These are phyloP conservation scores for Smutsia temminckii DNA, from an alignment of 2,797 vertebrate species.

Conservation along the genomic window DNA sequence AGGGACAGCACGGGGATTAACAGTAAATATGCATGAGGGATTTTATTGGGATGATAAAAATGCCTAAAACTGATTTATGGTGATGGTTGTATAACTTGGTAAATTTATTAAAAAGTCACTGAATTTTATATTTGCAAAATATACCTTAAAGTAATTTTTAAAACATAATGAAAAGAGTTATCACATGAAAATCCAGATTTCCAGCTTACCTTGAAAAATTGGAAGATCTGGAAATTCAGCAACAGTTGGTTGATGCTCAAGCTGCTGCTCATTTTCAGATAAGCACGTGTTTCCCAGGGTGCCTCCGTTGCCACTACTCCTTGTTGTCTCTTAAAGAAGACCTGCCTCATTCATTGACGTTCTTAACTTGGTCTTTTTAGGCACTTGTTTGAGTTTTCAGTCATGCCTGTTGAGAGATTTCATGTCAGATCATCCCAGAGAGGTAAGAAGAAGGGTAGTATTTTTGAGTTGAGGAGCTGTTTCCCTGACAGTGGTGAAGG, in stretches of 20 bases:
- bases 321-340: not conserved
- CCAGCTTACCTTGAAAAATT: slow-evolving; percentile 12
- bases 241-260: not conserved
- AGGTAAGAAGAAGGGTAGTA: not conserved
- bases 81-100: not conserved
- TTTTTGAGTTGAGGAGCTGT: slow-evolving; percentile 3
- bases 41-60: not conserved
- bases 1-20: not conserved
- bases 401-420: not conserved
- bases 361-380: not conserved
- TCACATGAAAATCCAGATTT: not conserved
- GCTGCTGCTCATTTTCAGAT: slow-evolving; percentile 13
- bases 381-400: not conserved
- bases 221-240: slow-evolving; percentile 35
- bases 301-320: not conserved
- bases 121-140: slow-evolving; percentile 36
- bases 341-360: not conserved
- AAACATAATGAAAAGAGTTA: not conserved
- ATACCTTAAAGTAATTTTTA: slow-evolving; percentile 9
- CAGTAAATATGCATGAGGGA: not conserved
- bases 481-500: not conserved
- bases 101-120: not conserved
- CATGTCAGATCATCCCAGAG: not conserved
- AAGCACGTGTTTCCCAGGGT: not conserved
- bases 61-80: slow-evolving; percentile 28